Conservation (phyloP, 2,888 invertebrate genomes). For the Cheilosia scutellata region DNA sequence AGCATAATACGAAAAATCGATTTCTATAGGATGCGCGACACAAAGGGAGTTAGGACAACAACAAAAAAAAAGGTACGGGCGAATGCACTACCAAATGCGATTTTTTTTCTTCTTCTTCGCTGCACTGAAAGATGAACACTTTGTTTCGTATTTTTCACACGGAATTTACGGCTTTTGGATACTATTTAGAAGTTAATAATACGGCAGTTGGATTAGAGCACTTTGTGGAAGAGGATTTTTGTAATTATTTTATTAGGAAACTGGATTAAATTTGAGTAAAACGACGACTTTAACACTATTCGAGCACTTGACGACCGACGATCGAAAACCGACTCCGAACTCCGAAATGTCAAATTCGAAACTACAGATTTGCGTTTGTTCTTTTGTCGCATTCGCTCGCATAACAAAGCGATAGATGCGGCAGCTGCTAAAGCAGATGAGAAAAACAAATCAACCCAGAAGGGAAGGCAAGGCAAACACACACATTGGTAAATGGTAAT, state of each 20-base stretch:
- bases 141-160: slow-evolving; percentile 57
- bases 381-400: slow-evolving; percentile 32
- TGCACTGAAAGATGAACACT: slow-evolving; percentile 53
- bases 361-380: slow-evolving; percentile 38
- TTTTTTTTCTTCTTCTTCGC: slow-evolving; percentile 60
- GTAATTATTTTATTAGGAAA: slow-evolving; percentile 27
- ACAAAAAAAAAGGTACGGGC: slow-evolving; percentile 57
- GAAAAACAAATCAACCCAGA: slow-evolving; percentile 4
- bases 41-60: slow-evolving; percentile 63
- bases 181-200: slow-evolving; percentile 28
- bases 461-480: background rate
- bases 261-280: slow-evolving; percentile 59
- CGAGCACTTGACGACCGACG: slow-evolving; percentile 61
- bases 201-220: slow-evolving; percentile 49
- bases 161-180: slow-evolving; percentile 19
- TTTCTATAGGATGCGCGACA: slow-evolving; percentile 49
- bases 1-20: slow-evolving; percentile 5
- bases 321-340: slow-evolving; percentile 74
- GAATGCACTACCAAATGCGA: slow-evolving; percentile 74
- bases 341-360: slow-evolving; percentile 72
- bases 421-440: slow-evolving; percentile 19
- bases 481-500: background rate
- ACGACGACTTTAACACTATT: slow-evolving; percentile 52
- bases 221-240: slow-evolving; percentile 20
- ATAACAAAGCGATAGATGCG: background rate